A percentile compares a stretch with the other conserved stretches of the same genome.
These are phyloP conservation scores for Melanerpes aurifrons DNA, from an alignment of 2,113 vertebrate species.

Conservation along the genomic window DNA sequence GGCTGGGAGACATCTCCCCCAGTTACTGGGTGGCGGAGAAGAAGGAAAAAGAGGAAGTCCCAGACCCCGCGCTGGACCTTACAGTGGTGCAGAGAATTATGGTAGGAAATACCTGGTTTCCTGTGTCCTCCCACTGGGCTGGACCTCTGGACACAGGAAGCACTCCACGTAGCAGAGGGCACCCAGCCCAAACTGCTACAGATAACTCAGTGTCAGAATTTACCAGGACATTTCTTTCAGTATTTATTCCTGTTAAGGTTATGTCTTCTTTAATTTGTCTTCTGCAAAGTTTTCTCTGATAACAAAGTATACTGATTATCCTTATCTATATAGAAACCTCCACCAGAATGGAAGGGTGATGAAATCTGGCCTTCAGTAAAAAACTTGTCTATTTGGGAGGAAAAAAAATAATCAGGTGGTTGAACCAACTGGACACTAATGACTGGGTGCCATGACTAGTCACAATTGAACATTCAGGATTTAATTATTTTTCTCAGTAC, in stretches of 20 bases:
- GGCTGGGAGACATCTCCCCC: too few relatives aligned
- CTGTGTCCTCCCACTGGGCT: too few relatives aligned
- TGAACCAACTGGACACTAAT: background rate
- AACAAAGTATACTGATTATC: background rate
- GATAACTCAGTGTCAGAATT: background rate
- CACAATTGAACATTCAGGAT: background rate
- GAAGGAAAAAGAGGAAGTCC: too few relatives aligned
- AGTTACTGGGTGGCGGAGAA: too few relatives aligned
- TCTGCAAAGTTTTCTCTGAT: background rate
- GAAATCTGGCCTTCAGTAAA: background rate
- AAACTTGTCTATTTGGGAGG: background rate
- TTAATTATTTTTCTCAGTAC: constrained; percentile 13
- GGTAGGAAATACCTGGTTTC: too few relatives aligned
- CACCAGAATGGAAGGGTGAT: background rate
- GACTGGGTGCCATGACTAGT: background rate
- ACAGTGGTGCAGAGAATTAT: too few relatives aligned
- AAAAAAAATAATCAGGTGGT: background rate
- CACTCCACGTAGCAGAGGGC: too few relatives aligned
- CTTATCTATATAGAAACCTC: background rate
- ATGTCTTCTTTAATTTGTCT: background rate
- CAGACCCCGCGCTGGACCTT: too few relatives aligned
- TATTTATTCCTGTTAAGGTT: background rate
- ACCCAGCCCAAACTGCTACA: too few relatives aligned
- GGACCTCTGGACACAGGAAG: too few relatives aligned
- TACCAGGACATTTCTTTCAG: background rate